Conservation (phyloP, 2,888 invertebrate genomes). For the Caenorhabditis sp. region DNA sequence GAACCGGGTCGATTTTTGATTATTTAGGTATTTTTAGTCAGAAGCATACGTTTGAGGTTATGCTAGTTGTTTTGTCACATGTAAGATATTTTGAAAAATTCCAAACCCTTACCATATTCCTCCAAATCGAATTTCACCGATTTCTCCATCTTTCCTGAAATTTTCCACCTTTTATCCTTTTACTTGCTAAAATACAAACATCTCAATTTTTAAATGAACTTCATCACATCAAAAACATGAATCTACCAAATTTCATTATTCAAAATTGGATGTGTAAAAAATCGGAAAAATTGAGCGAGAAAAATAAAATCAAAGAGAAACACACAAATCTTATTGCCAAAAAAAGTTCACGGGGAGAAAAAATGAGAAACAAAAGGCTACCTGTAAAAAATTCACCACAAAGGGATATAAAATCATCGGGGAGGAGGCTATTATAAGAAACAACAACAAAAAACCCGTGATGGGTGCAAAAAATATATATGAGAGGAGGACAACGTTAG, state of each 20-base stretch:
- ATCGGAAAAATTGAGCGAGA: neutral
- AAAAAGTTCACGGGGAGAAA: neutral
- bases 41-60: too few species aligned
- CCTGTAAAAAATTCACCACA: neutral
- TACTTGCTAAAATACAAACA: too few species aligned
- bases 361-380: conserved; percentile 3
- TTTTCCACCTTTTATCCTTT: neutral
- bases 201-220: too few species aligned
- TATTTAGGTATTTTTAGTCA: too few species aligned
- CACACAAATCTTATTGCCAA: conserved; percentile 1
- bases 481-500: conserved; percentile 22
- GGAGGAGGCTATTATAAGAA: neutral
- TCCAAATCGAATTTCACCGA: neutral
- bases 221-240: too few species aligned
- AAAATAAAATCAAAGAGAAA: conserved; percentile 7
- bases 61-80: too few species aligned
- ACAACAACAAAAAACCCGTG: conserved; percentile 5
- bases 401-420: conserved; percentile 23
- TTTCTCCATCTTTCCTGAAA: neutral
- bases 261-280: neutral
- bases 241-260: too few species aligned
- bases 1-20: too few species aligned
- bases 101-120: neutral
- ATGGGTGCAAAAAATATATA: conserved; percentile 2
- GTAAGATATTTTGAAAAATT: neutral